Percentiles rank a stretch among this genome's conserved stretches.
These are phyloP conservation scores for Leptinotarsa defecta DNA, from an alignment of 1,140 invertebrate genomes.

Conservation along the genomic window DNA sequence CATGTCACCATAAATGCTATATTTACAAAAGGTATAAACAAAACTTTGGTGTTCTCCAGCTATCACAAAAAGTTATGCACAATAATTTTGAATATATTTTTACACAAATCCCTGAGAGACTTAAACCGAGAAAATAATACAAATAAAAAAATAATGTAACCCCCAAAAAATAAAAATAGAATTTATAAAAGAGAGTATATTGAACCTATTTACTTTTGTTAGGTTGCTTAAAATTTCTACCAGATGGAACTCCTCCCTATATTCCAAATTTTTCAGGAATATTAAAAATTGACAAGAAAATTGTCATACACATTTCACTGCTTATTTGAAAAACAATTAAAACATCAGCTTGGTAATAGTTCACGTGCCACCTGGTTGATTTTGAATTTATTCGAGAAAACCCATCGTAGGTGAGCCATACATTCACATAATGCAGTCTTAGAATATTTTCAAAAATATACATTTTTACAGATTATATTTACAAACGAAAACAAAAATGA, in stretches of 20 bases:
- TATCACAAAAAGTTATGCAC: conserved; percentile 51
- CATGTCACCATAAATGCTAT: conserved; percentile 19
- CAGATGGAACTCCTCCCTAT: not conserved
- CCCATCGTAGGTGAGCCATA: not conserved
- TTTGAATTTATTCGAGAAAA: not conserved
- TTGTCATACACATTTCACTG: no score
- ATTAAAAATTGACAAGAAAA: no score
- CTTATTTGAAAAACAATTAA: no score
- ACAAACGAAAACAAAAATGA: conserved; percentile 6
- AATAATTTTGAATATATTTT: conserved; percentile 29
- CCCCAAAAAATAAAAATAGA: conserved; percentile 5
- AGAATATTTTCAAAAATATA: not conserved
- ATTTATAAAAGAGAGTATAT: not conserved
- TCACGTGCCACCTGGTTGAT: no score
- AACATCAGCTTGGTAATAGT: no score
- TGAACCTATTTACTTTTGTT: not conserved
- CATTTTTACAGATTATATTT: not conserved
- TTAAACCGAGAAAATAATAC: conserved; percentile 34
- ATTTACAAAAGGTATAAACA: conserved; percentile 31
- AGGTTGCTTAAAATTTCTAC: not conserved
- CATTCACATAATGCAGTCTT: not conserved
- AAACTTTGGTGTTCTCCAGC: conserved; percentile 55
- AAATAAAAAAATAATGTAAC: conserved; percentile 7
- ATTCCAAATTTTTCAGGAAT: no score
- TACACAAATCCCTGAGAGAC: conserved; percentile 42